Base-by-base conservation (phyloP, 2,113 vertebrate genomes). In the Sakesphorus luctuosus region DNA sequence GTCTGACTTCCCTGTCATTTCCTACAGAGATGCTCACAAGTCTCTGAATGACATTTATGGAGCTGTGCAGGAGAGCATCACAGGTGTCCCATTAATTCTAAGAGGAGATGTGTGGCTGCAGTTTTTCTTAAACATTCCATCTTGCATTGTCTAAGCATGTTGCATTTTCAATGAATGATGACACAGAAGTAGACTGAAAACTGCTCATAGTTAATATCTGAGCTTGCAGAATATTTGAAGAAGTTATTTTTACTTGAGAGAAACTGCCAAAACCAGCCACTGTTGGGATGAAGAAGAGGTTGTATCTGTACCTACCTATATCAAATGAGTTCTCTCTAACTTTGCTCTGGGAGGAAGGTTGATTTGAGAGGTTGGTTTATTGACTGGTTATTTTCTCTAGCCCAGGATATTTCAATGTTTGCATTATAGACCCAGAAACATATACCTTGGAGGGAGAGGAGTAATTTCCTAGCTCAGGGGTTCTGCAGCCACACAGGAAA, bases 1-100 rank as follows among this genome's bases (percentile, higher is more conserved):
- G 81, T 26, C 62, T 87, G 77, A 8, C 18, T 96, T 91, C 92
- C 63, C 78, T 93, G 82, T 52, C 36, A 71, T 85, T 94, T 94
- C 81, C 86, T 83, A 49, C 90, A 80, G 26, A 84, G 56, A 29
- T 87, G 61, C 29, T 93, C 77, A 68, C 66, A 92, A 89, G 47
- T 61, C 52, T 89, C 71, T 56, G 26, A 75, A 13, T 83, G 87
- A 62, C 87, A 75, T 92, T 85, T 67, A 87, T 59, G 47, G 95
- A 91, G 62, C 62, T 77, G 66, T 40, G 69, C 59, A 91, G 84
- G 72, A 80, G 13, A 77, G 11, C 1, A 0, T 93, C 94, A 83
- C 5, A 55, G 6, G 4, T 63, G 47, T 86, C 40, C 82, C 79
- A 71, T 80, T 79, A 90, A 87, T 85, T 93, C 78, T 65, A 47